Conservation (phyloP, 1,140 invertebrate species). For the Planococcus citri region DNA sequence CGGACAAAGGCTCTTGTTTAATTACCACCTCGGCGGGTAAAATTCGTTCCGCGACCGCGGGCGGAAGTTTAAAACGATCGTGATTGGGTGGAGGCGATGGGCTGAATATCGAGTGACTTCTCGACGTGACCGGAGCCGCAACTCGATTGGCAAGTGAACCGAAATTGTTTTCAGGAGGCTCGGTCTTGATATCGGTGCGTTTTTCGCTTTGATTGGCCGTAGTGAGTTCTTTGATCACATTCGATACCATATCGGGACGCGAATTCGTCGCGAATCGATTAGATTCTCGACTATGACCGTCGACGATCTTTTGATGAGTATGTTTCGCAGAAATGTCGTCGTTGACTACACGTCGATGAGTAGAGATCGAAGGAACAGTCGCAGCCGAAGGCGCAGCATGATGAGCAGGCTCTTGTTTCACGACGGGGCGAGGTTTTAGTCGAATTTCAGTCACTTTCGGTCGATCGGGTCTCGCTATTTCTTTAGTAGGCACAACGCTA, state of each 20-base stretch:
- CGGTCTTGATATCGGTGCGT: background rate
- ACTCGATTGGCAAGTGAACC: too few species aligned
- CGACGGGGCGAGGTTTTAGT: background rate
- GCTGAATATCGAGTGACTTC: constrained; percentile 36
- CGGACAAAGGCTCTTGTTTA: constrained; percentile 27
- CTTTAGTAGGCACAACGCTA: background rate
- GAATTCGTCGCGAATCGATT: background rate
- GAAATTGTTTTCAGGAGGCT: too few species aligned
- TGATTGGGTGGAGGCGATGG: constrained; percentile 35
- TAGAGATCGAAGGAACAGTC: background rate
- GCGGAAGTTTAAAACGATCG: background rate
- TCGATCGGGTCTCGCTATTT: background rate
- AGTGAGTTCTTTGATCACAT: constrained; percentile 25
- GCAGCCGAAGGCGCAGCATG: background rate
- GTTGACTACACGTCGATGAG: background rate
- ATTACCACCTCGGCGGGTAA: constrained; percentile 30
- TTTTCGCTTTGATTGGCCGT: constrained; percentile 25
- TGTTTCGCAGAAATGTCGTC: background rate
- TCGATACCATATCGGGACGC: constrained; percentile 25
- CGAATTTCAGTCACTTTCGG: constrained; percentile 21
- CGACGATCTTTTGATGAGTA: background rate
- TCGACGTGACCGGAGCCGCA: constrained; percentile 7
- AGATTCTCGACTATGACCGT: background rate
- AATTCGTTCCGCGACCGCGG: constrained; percentile 26
- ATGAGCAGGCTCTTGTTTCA: background rate